Evolutionary conservation across 2,797 vertebrate species (phyloP).

Genomic region (Ctenochaetus hawaiiensis): DNA sequence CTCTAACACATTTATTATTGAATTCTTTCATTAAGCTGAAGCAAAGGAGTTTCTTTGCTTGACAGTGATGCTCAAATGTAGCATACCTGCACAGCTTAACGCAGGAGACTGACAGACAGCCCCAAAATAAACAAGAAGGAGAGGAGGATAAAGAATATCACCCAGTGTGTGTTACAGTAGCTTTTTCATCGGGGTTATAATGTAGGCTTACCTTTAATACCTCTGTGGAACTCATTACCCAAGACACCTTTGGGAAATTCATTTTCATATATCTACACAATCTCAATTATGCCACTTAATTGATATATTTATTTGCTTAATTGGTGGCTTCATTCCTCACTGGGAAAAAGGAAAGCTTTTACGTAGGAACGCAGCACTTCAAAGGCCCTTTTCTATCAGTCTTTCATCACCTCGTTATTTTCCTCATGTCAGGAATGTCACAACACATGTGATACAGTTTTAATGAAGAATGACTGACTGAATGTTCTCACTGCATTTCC

Average conservation of each 20-base stretch:
- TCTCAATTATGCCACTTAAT: conserved; percentile 86
- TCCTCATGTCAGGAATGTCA: conserved; percentile 63
- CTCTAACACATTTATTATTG: conserved; percentile 19
- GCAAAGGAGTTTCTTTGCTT: conserved; percentile 45
- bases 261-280: conserved; percentile 82
- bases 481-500: conserved; percentile 29
- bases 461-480: conserved; percentile 66
- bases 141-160: conserved; percentile 40
- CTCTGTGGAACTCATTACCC: conserved; percentile 80
- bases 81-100: conserved; percentile 32
- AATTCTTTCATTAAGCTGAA: conserved; percentile 14
- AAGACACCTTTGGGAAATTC: conserved; percentile 81
- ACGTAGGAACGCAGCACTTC: conserved; percentile 29
- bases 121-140: conserved; percentile 41
- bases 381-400: conserved; percentile 62
- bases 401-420: conserved; percentile 64
- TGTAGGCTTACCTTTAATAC: conserved; percentile 75
- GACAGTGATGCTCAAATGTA: conserved; percentile 40
- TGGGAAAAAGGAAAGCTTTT: conserved; percentile 45
- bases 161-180: conserved; percentile 33
- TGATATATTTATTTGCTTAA: conserved; percentile 88
- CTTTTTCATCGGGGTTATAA: conserved; percentile 34
- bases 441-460: conserved; percentile 57
- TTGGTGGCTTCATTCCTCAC: conserved; percentile 72
- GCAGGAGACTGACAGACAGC: conserved; percentile 32